Percentiles rank a stretch among this genome's conserved stretches.
Evolutionary conservation across 2,113 vertebrate genomes (phyloP).

Genomic region (Pandion haliaetus): DNA sequence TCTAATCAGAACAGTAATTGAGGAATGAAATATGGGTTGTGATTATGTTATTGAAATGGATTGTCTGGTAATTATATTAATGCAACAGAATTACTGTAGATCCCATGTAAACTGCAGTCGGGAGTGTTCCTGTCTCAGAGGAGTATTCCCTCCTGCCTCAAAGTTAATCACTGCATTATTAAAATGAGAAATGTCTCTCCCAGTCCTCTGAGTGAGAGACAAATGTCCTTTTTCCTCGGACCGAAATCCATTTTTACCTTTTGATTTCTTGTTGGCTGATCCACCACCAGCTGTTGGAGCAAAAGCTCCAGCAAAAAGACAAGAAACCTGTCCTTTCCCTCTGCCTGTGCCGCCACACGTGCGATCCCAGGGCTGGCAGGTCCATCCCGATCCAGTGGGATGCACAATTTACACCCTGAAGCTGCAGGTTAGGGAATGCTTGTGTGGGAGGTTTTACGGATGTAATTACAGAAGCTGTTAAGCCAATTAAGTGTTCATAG

Average conservation of each 20-base stretch:
- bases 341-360: accelerated
- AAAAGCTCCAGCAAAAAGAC: not conserved
- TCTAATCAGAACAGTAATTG: constrained; percentile 54
- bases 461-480: not conserved
- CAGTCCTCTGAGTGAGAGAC: not conserved
- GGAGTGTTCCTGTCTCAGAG: not conserved
- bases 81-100: constrained; percentile 14
- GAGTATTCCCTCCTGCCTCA: not conserved
- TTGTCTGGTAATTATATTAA: constrained; percentile 59
- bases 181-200: not conserved
- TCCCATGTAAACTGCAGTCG: not conserved
- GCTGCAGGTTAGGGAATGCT: not conserved
- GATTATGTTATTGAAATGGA: constrained; percentile 53
- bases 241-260: not conserved
- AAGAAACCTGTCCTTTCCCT: not conserved
- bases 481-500: not conserved
- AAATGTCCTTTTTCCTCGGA: not conserved
- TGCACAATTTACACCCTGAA: accelerated
- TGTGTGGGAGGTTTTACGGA: not conserved
- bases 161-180: not conserved
- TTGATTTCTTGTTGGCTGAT: not conserved
- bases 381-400: accelerated
- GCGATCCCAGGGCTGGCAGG: accelerated
- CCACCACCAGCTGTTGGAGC: not conserved
- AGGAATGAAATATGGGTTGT: constrained; percentile 40